Evolutionary conservation across 2,888 invertebrate genomes (phyloP).

Genomic region (Hemicrepidius hirtus): DNA sequence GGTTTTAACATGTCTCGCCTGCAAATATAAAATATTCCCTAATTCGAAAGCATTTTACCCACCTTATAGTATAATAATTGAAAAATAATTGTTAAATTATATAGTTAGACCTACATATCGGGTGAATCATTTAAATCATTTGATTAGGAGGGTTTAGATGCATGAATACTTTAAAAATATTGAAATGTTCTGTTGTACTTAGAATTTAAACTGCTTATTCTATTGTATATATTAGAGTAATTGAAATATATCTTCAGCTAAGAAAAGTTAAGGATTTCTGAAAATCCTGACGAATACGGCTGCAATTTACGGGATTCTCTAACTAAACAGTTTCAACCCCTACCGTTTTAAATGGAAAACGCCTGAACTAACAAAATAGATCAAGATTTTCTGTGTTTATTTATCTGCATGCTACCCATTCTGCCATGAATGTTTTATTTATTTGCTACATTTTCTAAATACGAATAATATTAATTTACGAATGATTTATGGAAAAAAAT

Average conservation of each 20-base stretch:
- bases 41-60: constrained; percentile 27
- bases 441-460: constrained; percentile 21
- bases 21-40: constrained; percentile 49
- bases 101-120: too few relatives aligned
- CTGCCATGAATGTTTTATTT: constrained; percentile 29
- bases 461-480: background rate
- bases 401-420: constrained; percentile 43
- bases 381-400: constrained; percentile 58
- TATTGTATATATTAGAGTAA: background rate
- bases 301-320: constrained; percentile 47
- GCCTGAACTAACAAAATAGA: constrained; percentile 63
- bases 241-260: background rate
- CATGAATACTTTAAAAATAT: too few relatives aligned
- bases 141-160: too few relatives aligned
- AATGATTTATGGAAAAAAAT: background rate
- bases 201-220: background rate
- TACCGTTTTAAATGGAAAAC: constrained; percentile 58
- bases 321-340: constrained; percentile 53
- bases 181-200: background rate
- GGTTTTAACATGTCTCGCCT: constrained; percentile 54
- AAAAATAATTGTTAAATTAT: background rate
- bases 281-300: constrained; percentile 52
- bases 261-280: constrained; percentile 34
- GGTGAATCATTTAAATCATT: too few relatives aligned
- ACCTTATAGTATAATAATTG: background rate